Evolutionary conservation across 2,888 invertebrate genomes (phyloP), one percentile per base, ranked within the genome.

Genomic region (Cylloceria caligata): DNA sequence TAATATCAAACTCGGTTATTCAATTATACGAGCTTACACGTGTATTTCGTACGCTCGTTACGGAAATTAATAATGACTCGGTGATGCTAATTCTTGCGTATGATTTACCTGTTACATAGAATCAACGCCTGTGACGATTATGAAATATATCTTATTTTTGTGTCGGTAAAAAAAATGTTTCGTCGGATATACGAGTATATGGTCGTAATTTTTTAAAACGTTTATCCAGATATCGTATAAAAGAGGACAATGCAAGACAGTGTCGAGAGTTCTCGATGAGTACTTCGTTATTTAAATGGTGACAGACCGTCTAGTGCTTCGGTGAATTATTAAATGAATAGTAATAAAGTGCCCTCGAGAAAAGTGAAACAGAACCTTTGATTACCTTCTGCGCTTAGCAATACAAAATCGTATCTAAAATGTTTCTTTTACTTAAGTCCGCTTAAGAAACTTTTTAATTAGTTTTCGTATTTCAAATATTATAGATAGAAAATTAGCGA

Each of bases 281-380:
- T 42, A 60, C 47, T 60, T 13, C 57, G 30, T 34, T 42, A 19
- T 9, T 34, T 11, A 16, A 34, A 36, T 34, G 34, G n/a, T 11
- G 30, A 52, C 11, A 11, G 9, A 24, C 52, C 5, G 24, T 13
- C 42, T 11, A 34, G 62, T 27, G 34, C 65, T 45, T 65, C 30
- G 55, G 65, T 55, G 39, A 74, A 74, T 74, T 52, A 24, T 24
- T 52, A 3, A 24, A 52, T 52, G 64, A 65, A 74, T 74, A 74
- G 65, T 64, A 65, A 39, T 52, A 16, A 30, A 65, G 65, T 30
- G 55, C 30, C 55, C 55, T 55, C 19, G 24, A n/a, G 24, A 39
- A 65, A 74, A 74, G 65, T 39, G 42, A 65, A 55, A 64, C 55
- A 42, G 42, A 65, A 13, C 21, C 49, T 19, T 52, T 55, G 16